phyloP scores from a whole-genome alignment of 2,888 invertebrate genomes.

The Pseudeuparius sepicola region DNA sequence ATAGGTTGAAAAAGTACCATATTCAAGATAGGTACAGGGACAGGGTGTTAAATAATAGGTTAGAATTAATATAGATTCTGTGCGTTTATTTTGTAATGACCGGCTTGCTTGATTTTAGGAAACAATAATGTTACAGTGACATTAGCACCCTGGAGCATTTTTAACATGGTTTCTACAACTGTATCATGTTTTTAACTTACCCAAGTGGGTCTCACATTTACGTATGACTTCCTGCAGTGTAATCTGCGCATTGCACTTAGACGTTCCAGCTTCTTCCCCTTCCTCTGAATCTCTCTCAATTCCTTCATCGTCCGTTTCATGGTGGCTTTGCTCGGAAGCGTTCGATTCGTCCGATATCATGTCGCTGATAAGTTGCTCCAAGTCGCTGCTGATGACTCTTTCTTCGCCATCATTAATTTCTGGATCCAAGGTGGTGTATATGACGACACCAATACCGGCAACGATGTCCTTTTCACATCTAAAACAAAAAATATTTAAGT shows the following conservation, averaged over 20 bases:
- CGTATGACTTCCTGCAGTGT: constrained; percentile 28
- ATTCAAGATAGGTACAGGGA: too few species aligned
- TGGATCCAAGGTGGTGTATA: constrained; percentile 85
- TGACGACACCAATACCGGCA: constrained; percentile 59
- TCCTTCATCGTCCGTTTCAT: constrained; percentile 77
- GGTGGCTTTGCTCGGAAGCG: constrained; percentile 27
- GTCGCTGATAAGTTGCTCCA: constrained; percentile 75
- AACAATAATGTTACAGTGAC: too few species aligned
- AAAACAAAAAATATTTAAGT: constrained; percentile 7
- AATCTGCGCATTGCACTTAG: constrained; percentile 30
- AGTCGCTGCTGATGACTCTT: constrained; percentile 71
- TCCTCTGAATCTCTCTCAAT: constrained; percentile 81
- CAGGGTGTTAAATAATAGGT: too few species aligned
- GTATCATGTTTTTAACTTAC: constrained; percentile 11
- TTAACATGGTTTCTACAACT: neutral
- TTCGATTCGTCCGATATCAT: constrained; percentile 55
- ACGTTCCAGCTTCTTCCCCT: constrained; percentile 44
- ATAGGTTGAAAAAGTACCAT: too few species aligned
- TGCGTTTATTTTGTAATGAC: too few species aligned
- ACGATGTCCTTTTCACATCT: constrained; percentile 32
- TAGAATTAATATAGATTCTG: too few species aligned
- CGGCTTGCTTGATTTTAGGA: too few species aligned
- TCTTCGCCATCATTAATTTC: constrained; percentile 80
- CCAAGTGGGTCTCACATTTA: constrained; percentile 30
- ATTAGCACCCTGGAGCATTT: too few species aligned